These are phyloP conservation scores for Polia nebulosa DNA, from an alignment of 2,888 invertebrate genomes.

Conservation along the genomic window DNA sequence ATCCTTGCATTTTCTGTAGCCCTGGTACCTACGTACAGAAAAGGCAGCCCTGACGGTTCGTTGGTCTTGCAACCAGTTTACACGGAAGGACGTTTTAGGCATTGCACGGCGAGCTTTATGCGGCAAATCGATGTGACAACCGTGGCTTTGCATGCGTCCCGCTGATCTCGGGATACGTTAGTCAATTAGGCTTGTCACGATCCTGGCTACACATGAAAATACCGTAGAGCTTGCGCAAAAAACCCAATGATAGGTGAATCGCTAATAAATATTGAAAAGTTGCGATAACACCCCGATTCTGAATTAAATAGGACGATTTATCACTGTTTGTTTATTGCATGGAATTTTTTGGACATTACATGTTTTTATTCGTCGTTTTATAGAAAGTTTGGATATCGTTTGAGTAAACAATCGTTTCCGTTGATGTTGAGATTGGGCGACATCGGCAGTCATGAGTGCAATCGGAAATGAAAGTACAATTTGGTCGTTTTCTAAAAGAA, in stretches of 20 bases:
- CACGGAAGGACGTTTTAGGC: slow-evolving; percentile 87
- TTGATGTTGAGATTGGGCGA: slow-evolving; percentile 45
- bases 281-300: slow-evolving; percentile 59
- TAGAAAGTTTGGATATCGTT: slow-evolving; percentile 45
- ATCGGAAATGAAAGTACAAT: slow-evolving; percentile 45
- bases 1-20: slow-evolving; percentile 48
- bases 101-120: slow-evolving; percentile 76
- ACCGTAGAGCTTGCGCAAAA: slow-evolving; percentile 61
- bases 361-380: slow-evolving; percentile 55
- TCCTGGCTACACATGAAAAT: slow-evolving; percentile 70
- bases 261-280: slow-evolving; percentile 64
- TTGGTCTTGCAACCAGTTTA: slow-evolving; percentile 80
- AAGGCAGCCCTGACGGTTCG: slow-evolving; percentile 72
- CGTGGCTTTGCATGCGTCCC: slow-evolving; percentile 78
- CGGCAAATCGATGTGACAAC: slow-evolving; percentile 82
- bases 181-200: slow-evolving; percentile 79
- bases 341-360: slow-evolving; percentile 57
- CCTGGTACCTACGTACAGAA: slow-evolving; percentile 59
- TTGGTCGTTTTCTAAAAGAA: slow-evolving; percentile 7
- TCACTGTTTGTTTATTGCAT: slow-evolving; percentile 47
- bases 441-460: slow-evolving; percentile 43
- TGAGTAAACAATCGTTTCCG: slow-evolving; percentile 61
- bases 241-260: slow-evolving; percentile 65
- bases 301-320: slow-evolving; percentile 61
- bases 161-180: slow-evolving; percentile 71